phyloP scores from a whole-genome alignment of 2,888 invertebrate species.

The Thera britannica region DNA sequence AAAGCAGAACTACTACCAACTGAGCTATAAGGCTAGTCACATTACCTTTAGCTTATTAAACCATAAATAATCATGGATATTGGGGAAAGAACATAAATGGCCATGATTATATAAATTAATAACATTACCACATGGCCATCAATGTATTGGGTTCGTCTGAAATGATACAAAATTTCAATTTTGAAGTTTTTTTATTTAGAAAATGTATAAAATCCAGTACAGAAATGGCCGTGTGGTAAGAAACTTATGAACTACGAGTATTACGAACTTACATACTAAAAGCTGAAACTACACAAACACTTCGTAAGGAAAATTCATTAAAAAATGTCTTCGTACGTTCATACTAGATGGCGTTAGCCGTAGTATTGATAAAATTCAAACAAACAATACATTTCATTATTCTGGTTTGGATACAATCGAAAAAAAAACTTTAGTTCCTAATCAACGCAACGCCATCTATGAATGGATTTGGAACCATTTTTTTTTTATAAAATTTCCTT shows the following conservation, averaged over 20 bases:
- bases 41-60: neutral
- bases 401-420: no score
- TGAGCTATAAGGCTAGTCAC: neutral
- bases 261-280: conserved; percentile 45
- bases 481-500: no score
- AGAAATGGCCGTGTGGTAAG: conserved; percentile 81
- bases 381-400: no score
- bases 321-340: no score
- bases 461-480: no score
- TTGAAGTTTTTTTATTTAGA: conserved; percentile 35
- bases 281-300: conserved; percentile 29
- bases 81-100: conserved; percentile 67
- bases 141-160: conserved; percentile 69
- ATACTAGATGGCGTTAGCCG: no score
- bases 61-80: conserved; percentile 32
- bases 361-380: no score
- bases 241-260: conserved; percentile 44
- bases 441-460: no score
- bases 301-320: no score
- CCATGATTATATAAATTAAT: conserved; percentile 61
- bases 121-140: conserved; percentile 76
- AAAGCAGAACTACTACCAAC: no score
- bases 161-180: conserved; percentile 67
- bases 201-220: conserved; percentile 64
- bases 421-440: no score